Evolutionary conservation across 2,113 vertebrate genomes (phyloP), one percentile per base, ranked within the genome.

Genomic region (Eurypyga helias): DNA sequence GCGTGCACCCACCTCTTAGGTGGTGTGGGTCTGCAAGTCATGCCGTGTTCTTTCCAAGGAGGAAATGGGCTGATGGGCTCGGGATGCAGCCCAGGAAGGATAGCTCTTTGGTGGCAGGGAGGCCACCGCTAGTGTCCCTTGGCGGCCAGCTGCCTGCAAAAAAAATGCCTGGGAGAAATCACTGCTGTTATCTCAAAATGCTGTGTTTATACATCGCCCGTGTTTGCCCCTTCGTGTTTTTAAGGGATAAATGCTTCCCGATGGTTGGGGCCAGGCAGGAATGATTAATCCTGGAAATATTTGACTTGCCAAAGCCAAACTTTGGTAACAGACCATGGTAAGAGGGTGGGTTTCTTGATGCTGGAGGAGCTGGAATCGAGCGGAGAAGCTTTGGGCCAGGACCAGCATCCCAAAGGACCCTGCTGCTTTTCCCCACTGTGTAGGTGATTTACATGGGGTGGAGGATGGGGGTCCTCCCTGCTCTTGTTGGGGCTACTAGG

Each of bases 401-500:
- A 85, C n/a, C 55, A 45, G 34, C 72, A 70, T 5, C 46, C 51
- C 55, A 9, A 36, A 90, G 70, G 73, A 41, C 11, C 6, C 1
- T 7, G 45, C 6, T 31, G 45, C 72, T 67, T 83, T 67, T 69
- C 54, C 65, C 73, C 12, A 11, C 4, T 1, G 1, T 2, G 4
- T 6, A 38, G 24, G 38, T 64, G 31, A 36, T 67, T 62, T 29
- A 36, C n/a, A 29, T 0, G 0, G 13, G 23, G 49, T 16, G 55
- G 25, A 26, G 24, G 10, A 17, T 1, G 2, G 16, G 33, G 38
- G 13, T 51, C 33, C 29, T 55, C 54, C 45, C 46, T 13, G 5
- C 25, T 25, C 9, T 0, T 20, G 10, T 8, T 10, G 49, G n/a
- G 13, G 20, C 4, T 87, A 26, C 48, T 4, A 4, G 38, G 4